Evolutionary conservation across 2,113 vertebrate species (phyloP), one percentile per base, ranked within the genome.

Genomic region (Phaethornis superciliosus): DNA sequence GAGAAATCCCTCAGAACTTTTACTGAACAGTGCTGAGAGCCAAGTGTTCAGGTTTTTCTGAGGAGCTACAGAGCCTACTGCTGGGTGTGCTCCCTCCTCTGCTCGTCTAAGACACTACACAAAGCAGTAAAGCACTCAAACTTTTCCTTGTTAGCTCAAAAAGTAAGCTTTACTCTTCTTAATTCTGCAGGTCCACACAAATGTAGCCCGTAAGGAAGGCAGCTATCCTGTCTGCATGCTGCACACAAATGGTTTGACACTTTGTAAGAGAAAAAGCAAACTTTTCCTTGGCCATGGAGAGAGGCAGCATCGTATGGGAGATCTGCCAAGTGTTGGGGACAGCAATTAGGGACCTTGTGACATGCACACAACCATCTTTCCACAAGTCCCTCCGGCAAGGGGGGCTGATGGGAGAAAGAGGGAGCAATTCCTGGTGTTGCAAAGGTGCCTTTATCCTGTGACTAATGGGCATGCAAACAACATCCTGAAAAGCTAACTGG

Each of bases 1-100:
- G 75, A 93, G 88, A 91, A 94, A 94, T 85, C 85, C 81, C 67
- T 80, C 71, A 33, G 23, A 93, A 74, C 30, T 82, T 82, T 54
- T 85, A 65, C 75, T 51, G 55, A 82, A 60, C 54, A 16, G 44
- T 62, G 42, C 58, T 21, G 18, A 65, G 17, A 54, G 70, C 49
- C 75, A 79, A 85, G 46, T 9, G 28, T 33, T 60, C 0, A 0
- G 49, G 7, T 32, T 94, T 72, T 88, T 89, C 58, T 82, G 79
- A 19, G 59, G 65, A 74, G 33, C 72, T 81, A 15, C 4, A 28
- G 1, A 77, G 82, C 46, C 33, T 67, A 12, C n/a, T 49, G 23
- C 68, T 7, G 12, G 32, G n/a, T 7, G 7, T 8, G 37, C 63
- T 89, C 67, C 37, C 9, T 75, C 33, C 69, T 71, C 87, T 32